Conservation (phyloP, 2,797 vertebrate genomes). For the Spinus olivaceus region DNA sequence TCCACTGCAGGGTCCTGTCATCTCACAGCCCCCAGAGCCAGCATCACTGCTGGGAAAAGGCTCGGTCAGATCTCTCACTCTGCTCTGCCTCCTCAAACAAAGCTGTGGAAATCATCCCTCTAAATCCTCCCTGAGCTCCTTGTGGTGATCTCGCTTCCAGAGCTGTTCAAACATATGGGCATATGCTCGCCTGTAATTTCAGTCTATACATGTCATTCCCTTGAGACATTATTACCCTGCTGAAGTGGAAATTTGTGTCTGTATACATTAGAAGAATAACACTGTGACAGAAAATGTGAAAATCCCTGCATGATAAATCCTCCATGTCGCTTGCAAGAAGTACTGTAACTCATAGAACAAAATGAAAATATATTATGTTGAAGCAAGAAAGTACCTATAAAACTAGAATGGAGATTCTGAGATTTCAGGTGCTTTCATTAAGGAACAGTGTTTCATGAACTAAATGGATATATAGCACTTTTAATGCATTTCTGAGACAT, state of each 20-base stretch:
- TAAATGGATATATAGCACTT: background rate
- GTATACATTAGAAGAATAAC: background rate
- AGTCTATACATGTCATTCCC: background rate
- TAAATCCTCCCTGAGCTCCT: slow-evolving; percentile 45
- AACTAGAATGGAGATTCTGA: background rate
- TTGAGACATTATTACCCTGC: background rate
- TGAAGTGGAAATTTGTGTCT: background rate
- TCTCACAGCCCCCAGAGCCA: background rate
- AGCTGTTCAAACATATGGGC: slow-evolving; percentile 41
- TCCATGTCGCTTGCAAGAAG: background rate
- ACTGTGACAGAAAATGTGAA: background rate
- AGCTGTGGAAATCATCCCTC: slow-evolving; percentile 34
- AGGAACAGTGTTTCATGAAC: background rate
- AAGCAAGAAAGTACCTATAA: background rate
- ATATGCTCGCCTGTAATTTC: background rate
- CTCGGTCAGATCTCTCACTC: background rate
- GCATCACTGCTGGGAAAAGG: background rate
- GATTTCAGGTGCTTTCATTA: background rate
- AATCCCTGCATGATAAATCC: background rate
- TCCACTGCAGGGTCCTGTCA: background rate
- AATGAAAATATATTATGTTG: background rate
- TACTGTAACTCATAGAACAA: background rate
- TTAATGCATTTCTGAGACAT: background rate
- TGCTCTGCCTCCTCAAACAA: background rate
- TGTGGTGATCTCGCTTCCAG: background rate